Evolutionary conservation across 35 echinoderm and acorn worm species (phyloP).

Genomic region (Ophiothrix spiculata): DNA sequence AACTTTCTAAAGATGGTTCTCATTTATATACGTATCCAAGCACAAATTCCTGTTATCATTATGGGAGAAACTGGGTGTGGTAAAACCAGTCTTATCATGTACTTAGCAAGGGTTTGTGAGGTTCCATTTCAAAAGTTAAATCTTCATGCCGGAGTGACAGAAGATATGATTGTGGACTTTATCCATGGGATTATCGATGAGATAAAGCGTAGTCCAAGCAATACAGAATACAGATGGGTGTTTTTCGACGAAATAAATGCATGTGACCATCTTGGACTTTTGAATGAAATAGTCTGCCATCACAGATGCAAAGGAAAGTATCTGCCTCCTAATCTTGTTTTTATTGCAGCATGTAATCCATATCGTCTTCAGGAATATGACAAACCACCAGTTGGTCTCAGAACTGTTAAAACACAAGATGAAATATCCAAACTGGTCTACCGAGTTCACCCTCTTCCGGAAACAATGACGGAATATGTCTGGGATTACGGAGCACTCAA

Average conservation of each 20-base stretch:
- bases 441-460: conserved; percentile 27
- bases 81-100: conserved; percentile 29
- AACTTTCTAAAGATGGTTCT: no score
- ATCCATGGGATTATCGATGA: background rate
- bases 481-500: conserved; percentile 37
- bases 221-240: conserved; percentile 1
- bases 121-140: conserved; percentile 9
- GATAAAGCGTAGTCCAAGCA: background rate
- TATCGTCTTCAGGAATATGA: background rate
- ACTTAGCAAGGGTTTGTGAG: no score
- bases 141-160: conserved; percentile 21
- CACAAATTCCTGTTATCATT: conserved; percentile 29
- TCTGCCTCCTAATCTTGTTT: conserved; percentile 12
- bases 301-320: background rate
- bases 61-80: conserved; percentile 43
- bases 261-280: no score
- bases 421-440: conserved; percentile 35
- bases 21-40: conserved; percentile 21
- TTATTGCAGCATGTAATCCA: conserved; percentile 28
- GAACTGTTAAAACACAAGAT: conserved; percentile 3
- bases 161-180: conserved; percentile 22
- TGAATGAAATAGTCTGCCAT: no score
- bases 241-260: conserved; percentile 33
- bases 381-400: background rate
- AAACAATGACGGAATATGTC: conserved; percentile 37